Conservation (phyloP, 2,113 vertebrate genomes). For the Zosterops hypoxanthus region DNA sequence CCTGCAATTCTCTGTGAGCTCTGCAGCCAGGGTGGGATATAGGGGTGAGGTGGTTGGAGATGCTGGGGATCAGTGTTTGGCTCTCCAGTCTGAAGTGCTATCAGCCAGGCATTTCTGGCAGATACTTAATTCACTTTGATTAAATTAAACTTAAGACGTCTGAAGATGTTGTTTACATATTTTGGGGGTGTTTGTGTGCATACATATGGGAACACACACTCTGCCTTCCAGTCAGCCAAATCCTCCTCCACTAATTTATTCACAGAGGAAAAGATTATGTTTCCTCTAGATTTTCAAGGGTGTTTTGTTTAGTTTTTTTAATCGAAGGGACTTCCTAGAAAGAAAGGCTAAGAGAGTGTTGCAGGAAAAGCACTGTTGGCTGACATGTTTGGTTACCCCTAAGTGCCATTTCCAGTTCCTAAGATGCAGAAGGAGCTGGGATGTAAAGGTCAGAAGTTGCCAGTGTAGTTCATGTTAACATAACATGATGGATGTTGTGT, state of each 20-base stretch:
- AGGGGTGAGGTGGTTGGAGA: not conserved
- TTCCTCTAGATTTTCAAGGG: not conserved
- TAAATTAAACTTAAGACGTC: not conserved
- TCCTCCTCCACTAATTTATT: not conserved
- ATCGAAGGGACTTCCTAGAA: not conserved
- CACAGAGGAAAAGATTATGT: not conserved
- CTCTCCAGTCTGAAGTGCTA: not conserved
- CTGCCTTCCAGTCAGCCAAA: not conserved
- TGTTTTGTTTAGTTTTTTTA: not conserved
- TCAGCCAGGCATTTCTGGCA: not conserved
- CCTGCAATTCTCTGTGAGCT: not conserved
- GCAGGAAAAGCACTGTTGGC: not conserved
- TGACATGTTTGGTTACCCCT: not conserved
- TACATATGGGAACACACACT: not conserved
- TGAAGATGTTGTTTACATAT: not conserved
- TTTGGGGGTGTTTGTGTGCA: not conserved
- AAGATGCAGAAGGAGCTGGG: not conserved
- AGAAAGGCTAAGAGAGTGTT: not conserved
- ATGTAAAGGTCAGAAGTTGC: not conserved
- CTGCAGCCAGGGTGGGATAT: not conserved
- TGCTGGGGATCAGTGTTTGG: not conserved
- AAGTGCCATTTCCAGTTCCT: not conserved
- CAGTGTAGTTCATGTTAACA: not conserved
- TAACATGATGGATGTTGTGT: not conserved
- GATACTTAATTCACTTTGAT: not conserved